Conservation (phyloP, 2,888 invertebrate genomes). For the Tryphoninae sp. region DNA sequence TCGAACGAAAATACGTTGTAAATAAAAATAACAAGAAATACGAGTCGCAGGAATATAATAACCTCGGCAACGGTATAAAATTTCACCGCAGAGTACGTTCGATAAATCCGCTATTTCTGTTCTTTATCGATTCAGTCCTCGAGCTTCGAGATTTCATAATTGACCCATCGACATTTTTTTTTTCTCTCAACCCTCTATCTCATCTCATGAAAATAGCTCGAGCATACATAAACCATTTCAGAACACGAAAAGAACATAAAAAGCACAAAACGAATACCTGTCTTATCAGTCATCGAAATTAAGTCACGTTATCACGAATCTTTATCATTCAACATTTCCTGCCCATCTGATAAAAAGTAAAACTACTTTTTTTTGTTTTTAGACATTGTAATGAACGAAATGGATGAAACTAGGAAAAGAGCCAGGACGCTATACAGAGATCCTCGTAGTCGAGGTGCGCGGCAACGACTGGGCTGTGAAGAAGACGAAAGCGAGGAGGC, state of each 20-base stretch:
- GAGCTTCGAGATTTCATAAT: conserved; percentile 1
- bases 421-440: conserved; percentile 65
- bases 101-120: background rate
- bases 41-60: background rate
- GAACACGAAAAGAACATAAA: no score
- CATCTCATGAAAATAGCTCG: background rate
- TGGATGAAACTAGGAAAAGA: conserved; percentile 60
- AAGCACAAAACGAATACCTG: background rate
- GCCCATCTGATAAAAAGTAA: background rate
- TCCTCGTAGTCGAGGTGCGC: conserved; percentile 72
- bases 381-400: conserved; percentile 10
- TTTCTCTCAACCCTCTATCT: background rate
- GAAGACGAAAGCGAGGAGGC: conserved; percentile 52
- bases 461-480: conserved; percentile 71
- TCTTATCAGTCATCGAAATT: background rate
- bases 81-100: background rate
- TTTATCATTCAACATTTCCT: background rate
- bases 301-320: background rate
- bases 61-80: background rate
- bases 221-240: background rate
- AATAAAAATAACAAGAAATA: background rate
- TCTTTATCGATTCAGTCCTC: background rate
- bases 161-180: background rate
- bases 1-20: background rate
- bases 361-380: background rate